Percentiles rank a stretch among this genome's conserved stretches.
Evolutionary conservation across 1,140 invertebrate genomes (phyloP).

Genomic region (Polypedilum vanderplanki): DNA sequence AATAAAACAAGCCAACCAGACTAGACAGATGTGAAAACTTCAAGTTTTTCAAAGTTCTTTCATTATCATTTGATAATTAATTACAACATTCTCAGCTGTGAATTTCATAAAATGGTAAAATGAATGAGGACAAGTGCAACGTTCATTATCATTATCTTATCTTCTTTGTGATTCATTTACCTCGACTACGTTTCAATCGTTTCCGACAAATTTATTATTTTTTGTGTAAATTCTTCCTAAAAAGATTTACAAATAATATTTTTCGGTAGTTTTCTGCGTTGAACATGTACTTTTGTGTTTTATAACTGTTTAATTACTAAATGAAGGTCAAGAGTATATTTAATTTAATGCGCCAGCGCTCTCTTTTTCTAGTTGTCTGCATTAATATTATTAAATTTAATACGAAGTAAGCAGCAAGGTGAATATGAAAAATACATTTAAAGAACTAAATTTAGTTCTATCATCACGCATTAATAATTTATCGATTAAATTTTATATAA

Average conservation of each 20-base stretch:
- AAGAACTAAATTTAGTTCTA: too few species aligned
- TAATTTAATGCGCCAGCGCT: too few species aligned
- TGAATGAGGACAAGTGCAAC: not conserved
- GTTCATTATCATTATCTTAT: not conserved
- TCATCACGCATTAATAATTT: too few species aligned
- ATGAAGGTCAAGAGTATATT: not conserved
- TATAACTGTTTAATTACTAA: not conserved
- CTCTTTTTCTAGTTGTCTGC: too few species aligned
- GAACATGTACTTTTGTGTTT: too few species aligned
- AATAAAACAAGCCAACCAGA: too few species aligned
- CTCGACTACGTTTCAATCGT: not conserved
- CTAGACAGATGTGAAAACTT: not conserved
- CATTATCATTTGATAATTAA: slow-evolving; percentile 5
- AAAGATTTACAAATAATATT: not conserved
- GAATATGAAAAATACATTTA: too few species aligned
- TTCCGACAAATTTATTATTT: not conserved
- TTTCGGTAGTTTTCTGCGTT: not conserved
- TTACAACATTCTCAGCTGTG: not conserved
- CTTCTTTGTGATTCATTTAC: not conserved
- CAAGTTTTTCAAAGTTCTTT: not conserved
- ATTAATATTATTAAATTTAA: too few species aligned
- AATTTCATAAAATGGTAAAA: not conserved
- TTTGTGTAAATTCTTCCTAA: not conserved
- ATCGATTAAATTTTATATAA: too few species aligned
- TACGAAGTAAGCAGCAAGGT: too few species aligned